Percentiles rank a stretch among this genome's conserved stretches.
Conservation (phyloP, 2,888 invertebrate species). For the Helobdella robusta region DNA sequence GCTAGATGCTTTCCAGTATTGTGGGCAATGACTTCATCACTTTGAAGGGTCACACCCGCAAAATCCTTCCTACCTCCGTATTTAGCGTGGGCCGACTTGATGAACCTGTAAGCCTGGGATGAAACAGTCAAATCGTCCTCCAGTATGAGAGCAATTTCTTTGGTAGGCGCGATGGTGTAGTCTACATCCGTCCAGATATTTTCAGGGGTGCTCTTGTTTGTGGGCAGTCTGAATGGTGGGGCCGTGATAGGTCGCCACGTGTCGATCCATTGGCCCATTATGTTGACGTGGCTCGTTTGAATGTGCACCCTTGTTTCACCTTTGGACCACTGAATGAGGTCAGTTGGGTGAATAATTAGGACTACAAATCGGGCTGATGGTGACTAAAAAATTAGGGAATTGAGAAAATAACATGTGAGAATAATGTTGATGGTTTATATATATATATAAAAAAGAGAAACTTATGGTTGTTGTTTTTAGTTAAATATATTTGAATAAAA, state of each 20-base stretch:
- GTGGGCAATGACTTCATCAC: conserved; percentile 15
- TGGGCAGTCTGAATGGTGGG: not conserved
- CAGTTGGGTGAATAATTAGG: too few species aligned
- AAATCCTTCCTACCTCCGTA: not conserved
- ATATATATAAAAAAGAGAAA: too few species aligned
- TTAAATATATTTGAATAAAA: too few species aligned
- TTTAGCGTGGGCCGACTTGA: conserved; percentile 10
- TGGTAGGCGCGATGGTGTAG: too few species aligned
- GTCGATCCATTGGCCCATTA: conserved; percentile 34
- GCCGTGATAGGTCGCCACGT: conserved; percentile 37
- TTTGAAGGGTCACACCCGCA: not conserved
- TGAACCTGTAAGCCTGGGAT: conserved; percentile 7
- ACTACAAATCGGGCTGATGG: too few species aligned
- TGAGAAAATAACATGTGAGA: too few species aligned
- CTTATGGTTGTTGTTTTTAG: too few species aligned
- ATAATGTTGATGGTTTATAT: too few species aligned
- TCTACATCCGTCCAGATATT: too few species aligned
- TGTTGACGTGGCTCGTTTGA: conserved; percentile 30
- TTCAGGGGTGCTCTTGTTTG: too few species aligned
- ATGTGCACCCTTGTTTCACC: conserved; percentile 28
- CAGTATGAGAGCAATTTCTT: conserved; percentile 12
- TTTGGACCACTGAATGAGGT: conserved; percentile 20
- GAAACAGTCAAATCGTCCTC: conserved; percentile 9
- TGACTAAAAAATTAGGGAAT: too few species aligned
- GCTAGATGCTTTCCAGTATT: not conserved